phyloP scores from a whole-genome alignment of 1,140 invertebrate species.

The Heliconius melpomene region DNA sequence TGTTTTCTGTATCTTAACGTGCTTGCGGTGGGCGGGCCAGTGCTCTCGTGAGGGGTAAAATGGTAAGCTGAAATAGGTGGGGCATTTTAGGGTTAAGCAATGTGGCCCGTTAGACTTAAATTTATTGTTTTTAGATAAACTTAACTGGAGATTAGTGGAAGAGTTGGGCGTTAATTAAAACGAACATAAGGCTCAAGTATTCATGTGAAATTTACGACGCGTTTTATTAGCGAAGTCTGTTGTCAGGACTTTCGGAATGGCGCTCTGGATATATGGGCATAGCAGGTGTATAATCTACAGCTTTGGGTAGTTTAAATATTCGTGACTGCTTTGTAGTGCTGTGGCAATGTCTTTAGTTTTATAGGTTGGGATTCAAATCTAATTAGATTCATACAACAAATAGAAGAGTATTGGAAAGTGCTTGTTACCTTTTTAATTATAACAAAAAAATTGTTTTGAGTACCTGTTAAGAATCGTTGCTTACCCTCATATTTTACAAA shows the following conservation, averaged over 20 bases:
- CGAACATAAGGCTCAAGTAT: conserved; percentile 33
- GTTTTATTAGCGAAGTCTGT: conserved; percentile 33
- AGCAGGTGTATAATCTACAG: conserved; percentile 18
- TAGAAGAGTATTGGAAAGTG: no score
- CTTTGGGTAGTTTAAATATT: not conserved
- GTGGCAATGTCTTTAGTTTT: not conserved
- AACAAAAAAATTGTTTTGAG: no score
- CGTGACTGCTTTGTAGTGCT: not conserved
- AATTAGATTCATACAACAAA: no score
- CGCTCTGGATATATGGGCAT: conserved; percentile 19
- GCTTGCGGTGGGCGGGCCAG: conserved; percentile 64
- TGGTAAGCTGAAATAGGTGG: conserved; percentile 51
- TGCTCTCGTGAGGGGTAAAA: conserved; percentile 51
- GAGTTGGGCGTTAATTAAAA: conserved; percentile 41
- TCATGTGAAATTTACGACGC: conserved; percentile 38
- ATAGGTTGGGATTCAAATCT: not conserved
- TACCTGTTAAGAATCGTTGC: no score
- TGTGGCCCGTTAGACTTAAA: conserved; percentile 61
- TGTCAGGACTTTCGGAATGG: conserved; percentile 27
- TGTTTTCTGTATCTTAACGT: conserved; percentile 72
- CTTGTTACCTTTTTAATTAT: no score
- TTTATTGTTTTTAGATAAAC: conserved; percentile 77
- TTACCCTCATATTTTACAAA: no score
- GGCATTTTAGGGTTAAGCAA: conserved; percentile 65
- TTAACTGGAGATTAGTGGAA: conserved; percentile 57